Evolutionary conservation across 2,113 vertebrate species (phyloP).

Genomic region (Pelmatolapia mariae): DNA sequence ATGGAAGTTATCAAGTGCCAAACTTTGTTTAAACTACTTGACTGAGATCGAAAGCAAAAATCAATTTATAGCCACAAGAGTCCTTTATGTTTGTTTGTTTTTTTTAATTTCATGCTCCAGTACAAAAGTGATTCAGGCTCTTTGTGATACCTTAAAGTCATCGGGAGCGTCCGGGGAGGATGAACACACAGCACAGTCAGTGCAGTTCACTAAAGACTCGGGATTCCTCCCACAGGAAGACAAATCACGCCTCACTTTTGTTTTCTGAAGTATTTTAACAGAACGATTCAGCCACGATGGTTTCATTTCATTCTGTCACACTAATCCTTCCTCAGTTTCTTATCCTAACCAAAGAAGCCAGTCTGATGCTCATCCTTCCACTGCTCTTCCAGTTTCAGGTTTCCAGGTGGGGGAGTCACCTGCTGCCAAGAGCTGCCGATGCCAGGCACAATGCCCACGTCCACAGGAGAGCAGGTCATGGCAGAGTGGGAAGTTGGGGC

Average conservation of each 20-base stretch:
- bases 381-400: not conserved
- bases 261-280: not conserved
- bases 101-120: not conserved
- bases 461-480: not conserved
- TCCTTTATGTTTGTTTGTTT: not conserved
- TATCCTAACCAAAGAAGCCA: not conserved
- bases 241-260: not conserved
- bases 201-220: not conserved
- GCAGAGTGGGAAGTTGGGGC: not conserved
- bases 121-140: not conserved
- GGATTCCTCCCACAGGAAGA: not conserved
- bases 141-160: accelerated
- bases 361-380: not conserved
- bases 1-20: not conserved
- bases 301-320: not conserved
- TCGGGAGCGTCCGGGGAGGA: accelerated
- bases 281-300: not conserved
- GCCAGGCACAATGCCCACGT: not conserved
- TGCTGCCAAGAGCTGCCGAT: conserved; percentile 30
- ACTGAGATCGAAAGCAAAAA: not conserved
- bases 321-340: not conserved
- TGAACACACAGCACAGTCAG: not conserved
- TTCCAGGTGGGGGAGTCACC: not conserved
- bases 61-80: not conserved
- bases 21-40: not conserved